Evolutionary conservation across 2,113 vertebrate species (phyloP), one percentile per base, ranked within the genome.

Genomic region (Rhinopomastus cyanomelas): DNA sequence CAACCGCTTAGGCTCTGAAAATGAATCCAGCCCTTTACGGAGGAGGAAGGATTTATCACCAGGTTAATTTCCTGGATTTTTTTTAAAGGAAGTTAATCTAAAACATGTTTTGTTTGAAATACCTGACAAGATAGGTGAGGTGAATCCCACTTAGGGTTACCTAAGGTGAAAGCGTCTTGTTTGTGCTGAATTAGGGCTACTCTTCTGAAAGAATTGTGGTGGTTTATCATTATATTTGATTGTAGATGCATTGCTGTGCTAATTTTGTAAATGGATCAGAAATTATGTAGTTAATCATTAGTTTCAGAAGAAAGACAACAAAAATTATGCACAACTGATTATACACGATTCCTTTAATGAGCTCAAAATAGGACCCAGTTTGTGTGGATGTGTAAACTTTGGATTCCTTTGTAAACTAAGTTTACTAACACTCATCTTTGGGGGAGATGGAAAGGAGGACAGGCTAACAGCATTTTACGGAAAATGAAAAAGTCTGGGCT

Each of bases 31-130:
- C 48, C 29, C 30, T 65, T 85, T 94, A 69, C 68, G 71, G 57
- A 73, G 64, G 44, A 59, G 18, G 27, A 61, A 87, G 42, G 55
- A 91, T 61, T 83, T 69, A 80, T 76, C 73, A 57, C 75, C 94
- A 92, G 93, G 98, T 98, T 76, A 74, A 86, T 94, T 69, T 34
- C 18, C 11, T 64, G 13, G 22, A 7, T 42, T 12, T 23, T 32
- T 46, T 48, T 34, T 19, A 7, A 62, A 51, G 7, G 15, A 81
- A 79, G 5, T 25, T 82, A 3, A n/a, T 85, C 73, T 74, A 60
- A 11, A 48, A 4, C 7, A 3, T 59, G 62, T 3, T 59, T 53
- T 53, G 5, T 62, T 46, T 76, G 39, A 85, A 30, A 26, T 62
- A 49, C 0, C 0, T 66, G 36, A 44, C 10, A 22, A 18, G 21